Percentiles rank a stretch among this genome's conserved stretches.
phyloP scores from a whole-genome alignment of 23 tunicate species.

The Phallusia fumigata region DNA sequence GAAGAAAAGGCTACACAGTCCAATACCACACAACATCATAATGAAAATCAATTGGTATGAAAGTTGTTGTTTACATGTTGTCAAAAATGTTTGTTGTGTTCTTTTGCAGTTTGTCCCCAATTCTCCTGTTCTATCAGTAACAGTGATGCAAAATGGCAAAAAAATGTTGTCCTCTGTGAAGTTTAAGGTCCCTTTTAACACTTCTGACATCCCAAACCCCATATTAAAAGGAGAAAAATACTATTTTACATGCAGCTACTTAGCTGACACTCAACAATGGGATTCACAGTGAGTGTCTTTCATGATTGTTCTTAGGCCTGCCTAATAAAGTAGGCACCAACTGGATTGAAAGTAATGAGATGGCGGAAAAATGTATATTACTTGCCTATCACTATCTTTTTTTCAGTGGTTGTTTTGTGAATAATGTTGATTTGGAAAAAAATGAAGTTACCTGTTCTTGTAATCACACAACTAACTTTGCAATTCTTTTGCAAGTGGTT shows the following conservation, averaged over 20 bases:
- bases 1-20: neutral
- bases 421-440: conserved; percentile 3
- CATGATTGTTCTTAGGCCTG: neutral
- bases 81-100: neutral
- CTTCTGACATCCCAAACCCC: conserved; percentile 43
- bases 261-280: conserved; percentile 24
- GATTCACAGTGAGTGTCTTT: conserved; percentile 28
- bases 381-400: too few relatives aligned
- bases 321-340: too few relatives aligned
- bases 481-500: conserved; percentile 67
- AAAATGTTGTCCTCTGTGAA: conserved; percentile 22
- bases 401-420: conserved; percentile 58
- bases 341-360: too few relatives aligned
- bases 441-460: conserved; percentile 47
- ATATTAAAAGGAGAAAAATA: conserved; percentile 22
- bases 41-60: neutral
- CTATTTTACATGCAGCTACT: conserved; percentile 58
- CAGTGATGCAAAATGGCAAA: conserved; percentile 37
- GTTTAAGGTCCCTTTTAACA: conserved; percentile 37
- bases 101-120: conserved; percentile 37
- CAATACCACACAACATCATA: neutral
- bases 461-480: conserved; percentile 94
- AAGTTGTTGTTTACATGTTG: neutral
- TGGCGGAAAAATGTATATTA: too few relatives aligned
- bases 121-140: conserved; percentile 61